A percentile compares a stretch with the other conserved stretches of the same genome.
Evolutionary conservation across 64 coral and sea anemone genomes (phyloP).

Genomic region (Trachythela sp.): DNA sequence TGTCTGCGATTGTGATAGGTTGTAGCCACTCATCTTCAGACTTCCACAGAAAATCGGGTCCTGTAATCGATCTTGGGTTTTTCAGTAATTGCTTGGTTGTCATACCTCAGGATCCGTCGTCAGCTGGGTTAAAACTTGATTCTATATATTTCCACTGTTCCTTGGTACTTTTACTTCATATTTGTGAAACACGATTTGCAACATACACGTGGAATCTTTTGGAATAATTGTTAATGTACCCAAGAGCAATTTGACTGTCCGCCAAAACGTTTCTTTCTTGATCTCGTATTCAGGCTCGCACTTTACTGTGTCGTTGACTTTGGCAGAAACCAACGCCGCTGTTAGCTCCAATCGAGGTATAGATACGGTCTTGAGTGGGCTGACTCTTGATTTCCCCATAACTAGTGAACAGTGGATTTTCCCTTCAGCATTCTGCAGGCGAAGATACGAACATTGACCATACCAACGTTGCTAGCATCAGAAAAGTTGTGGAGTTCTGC

Average conservation of each 20-base stretch:
- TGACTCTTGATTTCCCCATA: slow-evolving; percentile 13
- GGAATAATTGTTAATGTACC: slow-evolving; percentile 9
- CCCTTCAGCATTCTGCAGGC: background rate
- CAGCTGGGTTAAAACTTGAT: slow-evolving; percentile 26
- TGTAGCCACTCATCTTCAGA: slow-evolving; percentile 22
- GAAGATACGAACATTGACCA: slow-evolving; percentile 13
- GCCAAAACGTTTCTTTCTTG: background rate
- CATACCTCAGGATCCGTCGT: slow-evolving; percentile 1
- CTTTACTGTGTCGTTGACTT: background rate
- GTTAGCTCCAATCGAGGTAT: slow-evolving; percentile 27
- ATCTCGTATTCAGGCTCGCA: background rate
- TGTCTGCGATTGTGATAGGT: background rate
- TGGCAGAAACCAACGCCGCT: background rate
- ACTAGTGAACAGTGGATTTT: slow-evolving; percentile 17
- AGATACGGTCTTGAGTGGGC: background rate
- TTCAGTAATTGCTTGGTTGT: background rate
- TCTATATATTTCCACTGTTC: slow-evolving; percentile 37
- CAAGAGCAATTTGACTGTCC: slow-evolving; percentile 14
- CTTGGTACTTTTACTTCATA: background rate
- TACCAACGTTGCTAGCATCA: slow-evolving; percentile 32
- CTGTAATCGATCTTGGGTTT: slow-evolving; percentile 17
- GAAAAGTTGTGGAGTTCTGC: slow-evolving; percentile 25
- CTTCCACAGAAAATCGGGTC: slow-evolving; percentile 32
- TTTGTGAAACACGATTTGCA: background rate
- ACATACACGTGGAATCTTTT: slow-evolving; percentile 24